Evolutionary conservation across 1,140 invertebrate genomes (phyloP), one percentile per base, ranked within the genome.

Genomic region (Aphaenogaster rudis): DNA sequence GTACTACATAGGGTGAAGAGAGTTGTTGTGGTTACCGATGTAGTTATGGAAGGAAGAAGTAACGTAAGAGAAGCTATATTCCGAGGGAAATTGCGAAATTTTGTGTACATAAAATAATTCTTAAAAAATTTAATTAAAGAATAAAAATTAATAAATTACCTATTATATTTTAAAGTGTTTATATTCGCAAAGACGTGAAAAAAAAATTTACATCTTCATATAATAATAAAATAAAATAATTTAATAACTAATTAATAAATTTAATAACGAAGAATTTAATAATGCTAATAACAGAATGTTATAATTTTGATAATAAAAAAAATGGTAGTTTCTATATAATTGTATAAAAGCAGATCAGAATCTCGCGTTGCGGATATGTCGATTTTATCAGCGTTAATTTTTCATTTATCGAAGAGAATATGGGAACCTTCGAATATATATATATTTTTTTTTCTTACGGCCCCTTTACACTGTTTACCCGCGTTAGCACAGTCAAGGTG

Each of bases 11-110:
- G 15, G 6, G 8, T 77, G 61, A 77, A 21, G 17, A 57, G 21
- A 21, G 33, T 74, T 76, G 76, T 78, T 36, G 28, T 79, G 76
- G 59, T 66, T 48, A 79, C 59, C 28, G 7, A 3, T 33, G 42
- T 79, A 48, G 13, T 33, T 79, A 45, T 8, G 42, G 39, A 64
- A 48, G 17, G 2, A 64, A 48, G 42, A 48, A 64, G 17, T 17
- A 63, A 8, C 28, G 9, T 28, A 15, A 17, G n/a, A 4, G 15
- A n/a, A 57, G 21, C 2, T 42, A 39, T 36, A 39, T 13, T 1
- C 7, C 13, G 9, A 17, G 7, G 39, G 0, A 61, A 7, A 15
- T 61, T 9, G 11, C 15, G 7, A 52, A 4, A 36, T n/a, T 54
- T 48, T 17, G 15, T 4, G 13, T 11, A 36, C 9, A 17, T 15